phyloP scores from a whole-genome alignment of 2,888 invertebrate genomes.

The Euzetes globulus region DNA sequence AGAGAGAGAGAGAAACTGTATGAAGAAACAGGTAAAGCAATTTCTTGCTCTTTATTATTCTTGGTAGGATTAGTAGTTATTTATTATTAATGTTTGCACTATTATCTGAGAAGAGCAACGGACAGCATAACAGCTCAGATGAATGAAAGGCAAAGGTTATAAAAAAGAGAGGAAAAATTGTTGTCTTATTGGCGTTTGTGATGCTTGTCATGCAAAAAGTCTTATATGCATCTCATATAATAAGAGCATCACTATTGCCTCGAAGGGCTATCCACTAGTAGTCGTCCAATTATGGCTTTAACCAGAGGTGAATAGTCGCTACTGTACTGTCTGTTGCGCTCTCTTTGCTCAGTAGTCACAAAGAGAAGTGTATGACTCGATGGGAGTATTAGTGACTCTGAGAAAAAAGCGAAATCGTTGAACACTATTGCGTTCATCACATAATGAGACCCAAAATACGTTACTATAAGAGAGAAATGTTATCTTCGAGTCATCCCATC shows the following conservation, averaged over 20 bases:
- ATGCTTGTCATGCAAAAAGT: constrained; percentile 19
- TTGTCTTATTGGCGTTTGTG: neutral
- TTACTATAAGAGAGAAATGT: constrained; percentile 1
- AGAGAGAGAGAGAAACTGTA: neutral
- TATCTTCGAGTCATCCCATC: neutral
- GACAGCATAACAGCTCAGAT: neutral
- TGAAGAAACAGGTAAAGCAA: neutral
- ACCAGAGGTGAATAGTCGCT: constrained; percentile 27
- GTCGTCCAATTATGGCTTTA: constrained; percentile 15
- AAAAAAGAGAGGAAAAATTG: neutral
- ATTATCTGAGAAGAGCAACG: constrained; percentile 2
- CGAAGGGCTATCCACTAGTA: constrained; percentile 16
- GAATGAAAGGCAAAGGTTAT: constrained; percentile 13
- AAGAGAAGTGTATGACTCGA: neutral
- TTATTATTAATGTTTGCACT: constrained; percentile 3
- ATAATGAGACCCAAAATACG: neutral
- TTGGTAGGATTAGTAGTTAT: neutral
- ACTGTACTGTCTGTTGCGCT: constrained; percentile 21
- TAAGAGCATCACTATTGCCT: constrained; percentile 26
- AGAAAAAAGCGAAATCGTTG: constrained; percentile 26
- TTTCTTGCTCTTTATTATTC: constrained; percentile 22
- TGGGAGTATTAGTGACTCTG: neutral
- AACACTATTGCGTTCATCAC: constrained; percentile 17
- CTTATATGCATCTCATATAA: constrained; percentile 10
- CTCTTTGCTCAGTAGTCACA: neutral